Base-by-base conservation (phyloP, 37 sponge, comb jelly and placozoan species). In the Chondrosia reniformis region DNA sequence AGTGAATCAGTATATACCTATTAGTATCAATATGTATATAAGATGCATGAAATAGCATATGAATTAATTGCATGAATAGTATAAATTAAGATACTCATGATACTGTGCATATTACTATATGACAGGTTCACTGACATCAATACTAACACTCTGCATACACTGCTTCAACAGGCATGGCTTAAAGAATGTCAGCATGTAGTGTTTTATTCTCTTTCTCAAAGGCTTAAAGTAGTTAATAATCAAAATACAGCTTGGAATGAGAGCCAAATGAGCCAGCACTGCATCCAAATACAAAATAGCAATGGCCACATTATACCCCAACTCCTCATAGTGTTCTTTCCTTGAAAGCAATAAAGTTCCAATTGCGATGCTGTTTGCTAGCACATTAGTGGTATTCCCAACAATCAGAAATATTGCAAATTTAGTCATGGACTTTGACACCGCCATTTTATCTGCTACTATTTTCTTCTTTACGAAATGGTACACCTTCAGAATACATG, bases 141-240 rank as follows among this genome's bases (percentile, higher is more conserved):
- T n/a, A n/a, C n/a, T n/a, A n/a, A n/a, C n/a, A n/a, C n/a, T n/a
- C n/a, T n/a, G n/a, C n/a, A n/a, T n/a, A n/a, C n/a, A n/a, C n/a
- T n/a, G n/a, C n/a, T n/a, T n/a, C n/a, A n/a, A n/a, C n/a, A n/a
- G n/a, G n/a, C n/a, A n/a, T n/a, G n/a, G n/a, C n/a, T n/a, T n/a
- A n/a, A n/a, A n/a, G n/a, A n/a, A n/a, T n/a, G n/a, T n/a, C n/a
- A n/a, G n/a, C n/a, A n/a, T n/a, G n/a, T n/a, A n/a, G n/a, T n/a
- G n/a, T n/a, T n/a, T n/a, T n/a, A n/a, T n/a, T n/a, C n/a, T n/a
- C n/a, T n/a, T 69, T 1, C 72, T 19, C 19, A 69, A 43, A 10
- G 72, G 22, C n/a, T 41, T 41, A 34, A 69, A 69, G 72, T 69
- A 69, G n/a, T 43, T 17, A 44, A 69, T 41, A 40, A 69, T 69